phyloP scores from a whole-genome alignment of 1,140 invertebrate species.

The Bombus impatiens region DNA sequence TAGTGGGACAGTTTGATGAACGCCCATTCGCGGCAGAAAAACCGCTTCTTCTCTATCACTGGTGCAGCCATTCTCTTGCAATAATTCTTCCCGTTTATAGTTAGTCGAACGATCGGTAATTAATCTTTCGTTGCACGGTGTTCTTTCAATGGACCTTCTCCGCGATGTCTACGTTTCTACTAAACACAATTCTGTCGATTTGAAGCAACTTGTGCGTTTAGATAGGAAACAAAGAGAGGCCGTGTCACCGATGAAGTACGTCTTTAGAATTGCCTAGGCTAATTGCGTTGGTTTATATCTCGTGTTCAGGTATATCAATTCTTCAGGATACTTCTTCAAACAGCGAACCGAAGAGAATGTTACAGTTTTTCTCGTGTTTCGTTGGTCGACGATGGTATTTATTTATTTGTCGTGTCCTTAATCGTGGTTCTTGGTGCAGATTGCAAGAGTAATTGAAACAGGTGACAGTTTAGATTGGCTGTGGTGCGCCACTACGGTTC shows the following conservation, averaged over 20 bases:
- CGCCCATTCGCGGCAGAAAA: constrained; percentile 95
- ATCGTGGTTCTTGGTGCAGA: background rate
- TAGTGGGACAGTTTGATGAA: constrained; percentile 96
- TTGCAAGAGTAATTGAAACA: background rate
- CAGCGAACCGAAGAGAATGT: no score
- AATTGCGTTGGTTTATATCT: background rate
- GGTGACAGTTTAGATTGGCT: constrained; percentile 44
- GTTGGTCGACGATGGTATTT: background rate
- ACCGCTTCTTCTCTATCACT: constrained; percentile 85
- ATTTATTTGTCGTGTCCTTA: background rate
- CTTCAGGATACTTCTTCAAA: background rate
- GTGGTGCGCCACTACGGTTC: constrained; percentile 41
- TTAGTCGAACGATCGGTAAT: background rate
- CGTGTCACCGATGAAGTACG: background rate
- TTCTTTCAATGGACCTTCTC: background rate
- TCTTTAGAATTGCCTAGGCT: constrained; percentile 4
- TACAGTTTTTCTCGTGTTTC: background rate
- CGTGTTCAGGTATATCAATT: background rate
- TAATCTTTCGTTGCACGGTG: constrained; percentile 5
- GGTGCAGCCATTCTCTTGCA: constrained; percentile 78
- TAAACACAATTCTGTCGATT: background rate
- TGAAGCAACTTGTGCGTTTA: background rate
- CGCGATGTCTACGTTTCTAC: constrained; percentile 18
- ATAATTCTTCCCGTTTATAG: background rate
- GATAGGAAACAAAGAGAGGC: constrained; percentile 9